Base-by-base conservation (phyloP, 2,888 invertebrate genomes). In the Agriotes lineatus region DNA sequence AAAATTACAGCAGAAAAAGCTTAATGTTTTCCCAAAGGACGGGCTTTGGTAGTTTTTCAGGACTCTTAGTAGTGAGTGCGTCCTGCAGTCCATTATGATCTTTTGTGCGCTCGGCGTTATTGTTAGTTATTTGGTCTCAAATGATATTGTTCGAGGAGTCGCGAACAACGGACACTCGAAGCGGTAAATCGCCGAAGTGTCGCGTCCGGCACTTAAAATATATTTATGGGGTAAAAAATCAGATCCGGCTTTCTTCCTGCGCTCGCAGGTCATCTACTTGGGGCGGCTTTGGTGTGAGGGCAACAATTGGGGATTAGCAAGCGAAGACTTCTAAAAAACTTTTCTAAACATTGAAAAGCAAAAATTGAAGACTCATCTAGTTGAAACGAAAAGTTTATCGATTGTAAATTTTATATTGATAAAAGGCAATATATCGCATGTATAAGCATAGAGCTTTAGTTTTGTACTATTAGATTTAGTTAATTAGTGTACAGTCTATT, bases 201-300 rank as follows among this genome's bases (percentile, higher is more conserved):
- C 79, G 79, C 80, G 79, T 82, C 82, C 82, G 81, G 81, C 81
- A 79, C 83, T 83, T 81, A 81, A 81, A 82, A 80, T 59, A 81
- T 81, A 82, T 83, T 82, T 82, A 82, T 81, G 78, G 79, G 75
- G 71, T 70, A 70, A 78, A 75, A 74, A 62, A 62, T 19, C 39
- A 10, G 1, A 20, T 39, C 56, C 56, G 37, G 12, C 9, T 12
- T 37, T 56, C 14, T 33, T 37, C 16, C 16, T 14, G 42, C 14
- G 14, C 42, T 42, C 16, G 42, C 42, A 42, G 18, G 14, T 42
- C 42, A 25, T 25, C 25, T 39, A 39, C 37, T 39, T 2, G 5
- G 14, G 7, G 42, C 16, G 14, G 42, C 12, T 42, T 42, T 42
- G n/a, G n/a, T n/a, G n/a, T n/a, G n/a, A n/a, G n/a, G n/a, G n/a